These are phyloP conservation scores for Rhinolophus sinicus DNA, from an alignment of 2,113 vertebrate genomes.

Conservation along the genomic window DNA sequence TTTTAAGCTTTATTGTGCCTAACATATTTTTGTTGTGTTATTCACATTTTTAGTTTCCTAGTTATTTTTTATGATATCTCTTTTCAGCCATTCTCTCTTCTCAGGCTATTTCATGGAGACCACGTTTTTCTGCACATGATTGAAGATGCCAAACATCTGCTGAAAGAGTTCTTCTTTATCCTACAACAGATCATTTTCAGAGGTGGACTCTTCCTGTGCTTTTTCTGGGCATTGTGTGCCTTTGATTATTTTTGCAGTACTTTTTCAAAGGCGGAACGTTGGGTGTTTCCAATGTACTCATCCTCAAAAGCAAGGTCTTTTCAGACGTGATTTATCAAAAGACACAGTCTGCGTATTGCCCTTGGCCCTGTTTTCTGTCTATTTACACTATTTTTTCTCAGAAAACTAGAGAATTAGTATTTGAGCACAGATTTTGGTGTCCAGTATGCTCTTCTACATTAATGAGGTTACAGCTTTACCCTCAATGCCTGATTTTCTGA, in stretches of 20 bases:
- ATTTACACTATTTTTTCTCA: constrained; percentile 25
- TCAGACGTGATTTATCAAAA: not conserved
- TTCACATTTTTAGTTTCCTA: not conserved
- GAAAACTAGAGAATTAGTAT: not conserved
- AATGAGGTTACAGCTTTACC: not conserved
- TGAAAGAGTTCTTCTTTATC: constrained; percentile 27
- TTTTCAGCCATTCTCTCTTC: not conserved
- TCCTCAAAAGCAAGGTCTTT: constrained; percentile 32
- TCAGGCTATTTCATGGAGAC: not conserved
- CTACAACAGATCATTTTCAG: constrained; percentile 3
- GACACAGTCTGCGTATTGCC: not conserved
- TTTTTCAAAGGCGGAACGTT: constrained; percentile 19
- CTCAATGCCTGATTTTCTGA: not conserved
- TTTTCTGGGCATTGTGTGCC: not conserved
- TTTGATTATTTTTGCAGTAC: not conserved
- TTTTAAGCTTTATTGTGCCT: not conserved
- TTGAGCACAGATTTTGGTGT: not conserved
- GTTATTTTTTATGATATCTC: not conserved
- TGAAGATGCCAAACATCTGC: not conserved
- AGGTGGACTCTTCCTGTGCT: constrained; percentile 1
- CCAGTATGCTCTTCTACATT: not conserved
- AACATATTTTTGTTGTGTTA: not conserved
- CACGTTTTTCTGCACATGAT: not conserved
- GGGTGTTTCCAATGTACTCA: not conserved
- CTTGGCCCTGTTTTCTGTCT: not conserved